Conservation (phyloP, 2,797 vertebrate genomes). For the Zalophus californianus region DNA sequence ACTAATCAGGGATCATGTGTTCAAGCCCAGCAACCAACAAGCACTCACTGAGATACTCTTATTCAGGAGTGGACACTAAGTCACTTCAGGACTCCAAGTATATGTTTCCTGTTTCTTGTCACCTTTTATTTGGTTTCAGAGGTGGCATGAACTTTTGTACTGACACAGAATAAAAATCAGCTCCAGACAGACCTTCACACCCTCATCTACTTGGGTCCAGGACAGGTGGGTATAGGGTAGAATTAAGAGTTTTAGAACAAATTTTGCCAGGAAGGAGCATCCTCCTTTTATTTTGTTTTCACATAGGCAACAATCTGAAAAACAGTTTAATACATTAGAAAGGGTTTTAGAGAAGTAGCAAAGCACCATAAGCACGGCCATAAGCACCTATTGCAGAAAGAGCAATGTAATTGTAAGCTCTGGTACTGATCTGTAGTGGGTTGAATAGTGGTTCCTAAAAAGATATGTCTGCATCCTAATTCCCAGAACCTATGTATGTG, state of each 20-base stretch:
- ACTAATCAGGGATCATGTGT: background rate
- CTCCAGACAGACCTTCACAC: background rate
- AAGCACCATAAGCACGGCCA: background rate
- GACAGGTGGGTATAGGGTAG: background rate
- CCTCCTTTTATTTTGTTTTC: background rate
- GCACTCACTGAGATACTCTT: background rate
- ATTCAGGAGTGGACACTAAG: background rate
- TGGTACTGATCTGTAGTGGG: background rate
- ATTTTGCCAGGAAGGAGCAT: background rate
- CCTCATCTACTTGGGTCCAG: too few relatives aligned
- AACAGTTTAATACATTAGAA: background rate
- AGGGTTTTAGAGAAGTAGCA: background rate
- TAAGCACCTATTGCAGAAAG: background rate
- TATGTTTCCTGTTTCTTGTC: background rate
- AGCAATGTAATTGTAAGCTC: background rate
- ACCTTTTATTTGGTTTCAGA: fast-evolving
- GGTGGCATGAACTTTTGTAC: background rate
- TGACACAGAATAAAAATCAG: background rate
- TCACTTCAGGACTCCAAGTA: background rate
- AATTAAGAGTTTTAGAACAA: background rate
- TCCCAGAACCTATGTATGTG: background rate
- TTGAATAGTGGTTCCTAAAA: background rate
- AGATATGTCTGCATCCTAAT: background rate
- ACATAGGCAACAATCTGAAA: background rate
- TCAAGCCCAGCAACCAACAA: background rate